These are phyloP conservation scores for Theristicus caerulescens DNA, from an alignment of 2,113 vertebrate genomes.

Conservation along the genomic window DNA sequence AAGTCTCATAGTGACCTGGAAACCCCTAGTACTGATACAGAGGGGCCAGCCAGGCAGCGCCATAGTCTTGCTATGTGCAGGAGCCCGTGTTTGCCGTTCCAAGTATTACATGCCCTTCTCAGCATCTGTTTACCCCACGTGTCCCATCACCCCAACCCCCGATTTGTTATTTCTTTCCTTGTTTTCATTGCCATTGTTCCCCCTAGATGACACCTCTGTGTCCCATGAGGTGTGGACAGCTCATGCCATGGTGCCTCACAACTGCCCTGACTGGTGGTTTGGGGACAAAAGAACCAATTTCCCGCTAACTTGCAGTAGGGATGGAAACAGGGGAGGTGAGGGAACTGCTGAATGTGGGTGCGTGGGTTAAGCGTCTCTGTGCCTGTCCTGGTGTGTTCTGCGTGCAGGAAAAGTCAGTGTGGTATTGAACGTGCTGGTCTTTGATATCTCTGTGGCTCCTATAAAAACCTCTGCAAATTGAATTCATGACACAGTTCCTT, in stretches of 20 bases:
- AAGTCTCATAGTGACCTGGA: neutral
- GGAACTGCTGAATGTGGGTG: neutral
- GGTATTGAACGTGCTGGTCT: slow-evolving; percentile 16
- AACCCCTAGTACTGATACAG: neutral
- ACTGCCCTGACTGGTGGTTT: neutral
- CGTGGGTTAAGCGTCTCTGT: neutral
- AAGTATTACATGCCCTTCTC: neutral
- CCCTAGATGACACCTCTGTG: neutral
- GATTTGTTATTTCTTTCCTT: neutral
- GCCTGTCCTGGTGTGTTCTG: slow-evolving; percentile 5
- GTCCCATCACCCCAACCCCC: neutral
- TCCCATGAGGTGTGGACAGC: neutral
- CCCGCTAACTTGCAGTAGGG: neutral
- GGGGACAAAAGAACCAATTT: neutral
- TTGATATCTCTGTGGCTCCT: neutral
- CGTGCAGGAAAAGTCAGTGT: slow-evolving; percentile 10
- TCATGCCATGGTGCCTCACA: neutral
- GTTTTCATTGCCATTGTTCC: neutral
- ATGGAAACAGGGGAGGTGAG: neutral
- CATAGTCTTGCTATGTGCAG: neutral
- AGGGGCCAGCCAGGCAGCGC: neutral
- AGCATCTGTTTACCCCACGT: neutral
- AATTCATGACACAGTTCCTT: neutral
- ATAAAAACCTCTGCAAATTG: neutral
- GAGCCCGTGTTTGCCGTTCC: neutral